Evolutionary conservation across 2,888 invertebrate genomes (phyloP).

Genomic region (Mycalesis mineus): DNA sequence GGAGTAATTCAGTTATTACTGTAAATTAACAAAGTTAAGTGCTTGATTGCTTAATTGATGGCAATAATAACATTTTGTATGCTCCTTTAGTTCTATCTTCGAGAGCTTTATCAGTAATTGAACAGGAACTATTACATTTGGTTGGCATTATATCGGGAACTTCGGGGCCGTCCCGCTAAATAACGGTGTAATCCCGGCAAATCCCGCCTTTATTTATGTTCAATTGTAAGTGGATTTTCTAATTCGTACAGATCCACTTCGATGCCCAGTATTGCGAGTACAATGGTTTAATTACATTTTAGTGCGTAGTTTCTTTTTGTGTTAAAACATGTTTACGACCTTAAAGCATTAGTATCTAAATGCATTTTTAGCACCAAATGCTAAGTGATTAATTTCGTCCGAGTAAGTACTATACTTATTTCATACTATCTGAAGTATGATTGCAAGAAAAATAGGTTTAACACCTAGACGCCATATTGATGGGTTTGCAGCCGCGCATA

Average conservation of each 20-base stretch:
- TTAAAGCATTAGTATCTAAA: too few relatives aligned
- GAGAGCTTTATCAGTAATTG: conserved; percentile 60
- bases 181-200: conserved; percentile 54
- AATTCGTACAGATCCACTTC: conserved; percentile 26
- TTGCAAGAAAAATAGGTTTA: too few relatives aligned
- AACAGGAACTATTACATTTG: conserved; percentile 57
- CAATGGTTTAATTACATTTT: conserved; percentile 14
- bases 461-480: too few relatives aligned
- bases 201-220: conserved; percentile 49
- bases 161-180: conserved; percentile 47
- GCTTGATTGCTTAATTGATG: conserved; percentile 35
- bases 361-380: too few relatives aligned
- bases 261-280: conserved; percentile 8
- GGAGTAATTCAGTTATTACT: conserved; percentile 34
- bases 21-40: conserved; percentile 37
- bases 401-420: too few relatives aligned
- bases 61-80: conserved; percentile 48
- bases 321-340: background rate
- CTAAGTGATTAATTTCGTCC: too few relatives aligned
- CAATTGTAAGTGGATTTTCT: conserved; percentile 39
- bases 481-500: too few relatives aligned
- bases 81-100: conserved; percentile 51
- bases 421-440: too few relatives aligned
- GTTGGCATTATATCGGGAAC: conserved; percentile 50
- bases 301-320: conserved; percentile 8